phyloP scores from a whole-genome alignment of 2,113 vertebrate species.

The Bujurquina vittata region DNA sequence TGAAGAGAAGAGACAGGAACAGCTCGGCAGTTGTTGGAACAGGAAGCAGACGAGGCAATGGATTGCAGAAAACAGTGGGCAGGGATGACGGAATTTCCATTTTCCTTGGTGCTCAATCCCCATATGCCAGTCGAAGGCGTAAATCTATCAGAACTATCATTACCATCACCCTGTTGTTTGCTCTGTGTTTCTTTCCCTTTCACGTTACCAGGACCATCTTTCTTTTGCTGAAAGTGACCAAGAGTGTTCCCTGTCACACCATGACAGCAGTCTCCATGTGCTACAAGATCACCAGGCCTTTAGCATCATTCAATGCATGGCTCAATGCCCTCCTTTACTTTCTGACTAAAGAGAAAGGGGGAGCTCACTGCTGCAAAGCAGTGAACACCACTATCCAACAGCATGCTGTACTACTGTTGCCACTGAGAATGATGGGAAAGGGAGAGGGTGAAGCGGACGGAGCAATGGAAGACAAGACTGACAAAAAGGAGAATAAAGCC shows the following conservation, averaged over 20 bases:
- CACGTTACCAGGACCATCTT: conserved; percentile 86
- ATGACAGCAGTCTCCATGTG: conserved; percentile 84
- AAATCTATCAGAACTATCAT: conserved; percentile 86
- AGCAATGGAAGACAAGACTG: conserved; percentile 36
- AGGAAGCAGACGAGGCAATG: conserved; percentile 43
- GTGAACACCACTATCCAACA: conserved; percentile 50
- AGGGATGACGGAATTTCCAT: conserved; percentile 59
- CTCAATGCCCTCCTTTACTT: conserved; percentile 87
- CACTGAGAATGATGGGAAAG: conserved; percentile 71
- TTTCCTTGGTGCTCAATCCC: conserved; percentile 70
- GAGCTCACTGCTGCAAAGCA: conserved; percentile 70
- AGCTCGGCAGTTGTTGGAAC: conserved; percentile 3
- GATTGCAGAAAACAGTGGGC: background rate
- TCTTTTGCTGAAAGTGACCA: conserved; percentile 79
- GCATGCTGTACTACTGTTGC: conserved; percentile 63
- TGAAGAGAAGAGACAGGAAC: background rate
- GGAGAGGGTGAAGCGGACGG: conserved; percentile 62
- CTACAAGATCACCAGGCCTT: conserved; percentile 85
- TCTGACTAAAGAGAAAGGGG: conserved; percentile 83
- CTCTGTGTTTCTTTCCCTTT: conserved; percentile 85
- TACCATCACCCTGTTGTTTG: conserved; percentile 85
- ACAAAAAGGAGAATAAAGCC: conserved; percentile 55
- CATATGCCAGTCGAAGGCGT: conserved; percentile 79
- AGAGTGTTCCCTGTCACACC: conserved; percentile 78
- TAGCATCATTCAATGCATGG: conserved; percentile 86